These are phyloP conservation scores for Oryzias dopingdopingensis DNA, from an alignment of 2,797 vertebrate genomes.

Conservation along the genomic window DNA sequence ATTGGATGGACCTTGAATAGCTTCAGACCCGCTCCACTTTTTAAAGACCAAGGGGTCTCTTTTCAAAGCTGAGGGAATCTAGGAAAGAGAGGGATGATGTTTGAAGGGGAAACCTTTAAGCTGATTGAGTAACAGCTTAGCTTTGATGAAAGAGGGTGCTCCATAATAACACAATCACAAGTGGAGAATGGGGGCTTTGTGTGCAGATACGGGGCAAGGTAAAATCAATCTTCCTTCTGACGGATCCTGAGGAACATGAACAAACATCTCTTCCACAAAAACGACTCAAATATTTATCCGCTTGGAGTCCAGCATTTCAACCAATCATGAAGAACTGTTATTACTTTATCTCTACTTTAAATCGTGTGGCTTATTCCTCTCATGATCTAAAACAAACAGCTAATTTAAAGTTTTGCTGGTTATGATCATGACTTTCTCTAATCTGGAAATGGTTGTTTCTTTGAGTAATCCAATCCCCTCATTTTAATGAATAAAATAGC, in stretches of 20 bases:
- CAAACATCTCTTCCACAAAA: conserved; percentile 26
- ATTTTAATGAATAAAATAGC: no score
- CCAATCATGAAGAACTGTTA: no score
- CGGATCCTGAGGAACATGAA: conserved; percentile 42
- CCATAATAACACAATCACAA: conserved; percentile 60
- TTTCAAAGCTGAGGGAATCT: conserved; percentile 75
- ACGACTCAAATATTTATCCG: background rate
- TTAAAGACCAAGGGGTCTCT: conserved; percentile 72
- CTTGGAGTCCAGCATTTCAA: no score
- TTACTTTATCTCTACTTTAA: no score
- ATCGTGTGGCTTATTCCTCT: no score
- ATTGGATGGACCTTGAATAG: conserved; percentile 79
- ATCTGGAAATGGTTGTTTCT: conserved; percentile 6
- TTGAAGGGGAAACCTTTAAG: conserved; percentile 44
- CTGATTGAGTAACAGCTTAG: conserved; percentile 54
- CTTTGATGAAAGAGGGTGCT: conserved; percentile 55
- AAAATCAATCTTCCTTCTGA: conserved; percentile 35
- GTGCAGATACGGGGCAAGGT: conserved; percentile 40
- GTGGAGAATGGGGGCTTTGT: conserved; percentile 37
- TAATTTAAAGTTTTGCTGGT: no score
- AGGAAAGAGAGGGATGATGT: conserved; percentile 53
- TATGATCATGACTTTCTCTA: background rate
- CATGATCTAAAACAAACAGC: no score
- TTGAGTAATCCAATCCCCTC: no score
- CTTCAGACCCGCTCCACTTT: conserved; percentile 64